Conservation (phyloP, 2,888 invertebrate species). For the Monochamus alternatus region DNA sequence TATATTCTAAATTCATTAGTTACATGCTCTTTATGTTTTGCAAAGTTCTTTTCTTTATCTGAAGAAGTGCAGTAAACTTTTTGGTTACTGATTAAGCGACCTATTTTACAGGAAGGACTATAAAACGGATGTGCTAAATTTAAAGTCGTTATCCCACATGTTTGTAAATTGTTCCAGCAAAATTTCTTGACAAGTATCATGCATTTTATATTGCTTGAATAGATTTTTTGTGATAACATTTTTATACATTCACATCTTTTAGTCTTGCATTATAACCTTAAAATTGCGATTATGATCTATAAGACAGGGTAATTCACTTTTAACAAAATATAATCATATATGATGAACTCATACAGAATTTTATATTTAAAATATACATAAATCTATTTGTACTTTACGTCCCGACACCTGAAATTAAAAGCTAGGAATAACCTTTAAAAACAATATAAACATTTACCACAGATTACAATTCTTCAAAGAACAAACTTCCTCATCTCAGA, state of each 20-base stretch:
- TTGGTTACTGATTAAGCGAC: not conserved
- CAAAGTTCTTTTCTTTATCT: conserved; percentile 22
- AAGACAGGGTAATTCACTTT: not conserved
- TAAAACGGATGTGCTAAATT: conserved; percentile 3
- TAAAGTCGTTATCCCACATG: not conserved
- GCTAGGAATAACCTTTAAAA: no score
- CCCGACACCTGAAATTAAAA: no score
- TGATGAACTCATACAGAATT: no score
- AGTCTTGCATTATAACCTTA: not conserved
- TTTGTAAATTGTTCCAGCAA: not conserved
- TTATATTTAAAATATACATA: no score
- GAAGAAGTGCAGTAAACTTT: conserved; percentile 33
- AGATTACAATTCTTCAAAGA: no score
- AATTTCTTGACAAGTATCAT: not conserved
- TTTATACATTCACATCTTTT: conserved; percentile 13
- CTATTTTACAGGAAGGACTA: conserved; percentile 10
- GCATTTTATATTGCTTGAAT: conserved; percentile 11
- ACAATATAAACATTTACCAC: no score
- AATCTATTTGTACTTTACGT: no score
- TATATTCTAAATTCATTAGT: conserved; percentile 62
- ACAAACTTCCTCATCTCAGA: no score
- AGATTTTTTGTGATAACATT: conserved; percentile 8
- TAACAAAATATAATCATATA: not conserved
- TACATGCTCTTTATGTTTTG: conserved; percentile 26
- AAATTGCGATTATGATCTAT: not conserved